phyloP scores from a whole-genome alignment of 2,888 invertebrate genomes.

The Lordiphosa andalusiaca region DNA sequence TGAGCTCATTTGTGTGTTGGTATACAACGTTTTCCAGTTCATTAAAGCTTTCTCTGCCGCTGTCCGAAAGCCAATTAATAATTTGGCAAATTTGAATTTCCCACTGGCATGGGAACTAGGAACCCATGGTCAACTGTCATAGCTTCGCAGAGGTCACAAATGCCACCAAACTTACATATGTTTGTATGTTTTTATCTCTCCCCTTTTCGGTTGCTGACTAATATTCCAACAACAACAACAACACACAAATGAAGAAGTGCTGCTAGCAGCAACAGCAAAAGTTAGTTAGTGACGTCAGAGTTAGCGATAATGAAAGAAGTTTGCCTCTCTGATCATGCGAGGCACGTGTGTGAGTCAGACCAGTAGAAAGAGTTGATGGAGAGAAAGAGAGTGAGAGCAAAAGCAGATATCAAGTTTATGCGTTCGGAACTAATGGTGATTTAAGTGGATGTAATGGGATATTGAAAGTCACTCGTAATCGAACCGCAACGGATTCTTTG shows the following conservation, averaged over 20 bases:
- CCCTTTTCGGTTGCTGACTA: conserved; percentile 5
- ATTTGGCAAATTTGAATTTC: conserved; percentile 39
- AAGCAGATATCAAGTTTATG: conserved; percentile 17
- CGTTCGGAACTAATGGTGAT: conserved; percentile 6
- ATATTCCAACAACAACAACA: conserved; percentile 9
- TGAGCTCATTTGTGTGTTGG: conserved; percentile 58
- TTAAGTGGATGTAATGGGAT: not conserved
- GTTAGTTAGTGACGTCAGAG: conserved; percentile 59
- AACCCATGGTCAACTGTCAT: conserved; percentile 12
- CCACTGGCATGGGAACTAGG: conserved; percentile 17
- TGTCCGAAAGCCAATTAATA: conserved; percentile 61
- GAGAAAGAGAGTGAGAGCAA: conserved; percentile 7
- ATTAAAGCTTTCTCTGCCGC: conserved; percentile 47
- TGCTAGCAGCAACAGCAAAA: conserved; percentile 32
- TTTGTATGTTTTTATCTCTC: too few species aligned
- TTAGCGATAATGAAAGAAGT: conserved; percentile 39
- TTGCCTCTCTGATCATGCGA: conserved; percentile 41
- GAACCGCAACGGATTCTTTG: too few species aligned
- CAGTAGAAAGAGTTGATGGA: not conserved
- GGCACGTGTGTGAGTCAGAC: conserved; percentile 57
- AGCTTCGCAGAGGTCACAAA: conserved; percentile 50
- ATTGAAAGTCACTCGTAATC: too few species aligned
- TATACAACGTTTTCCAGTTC: conserved; percentile 72
- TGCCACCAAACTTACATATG: conserved; percentile 18
- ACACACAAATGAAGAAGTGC: conserved; percentile 10